phyloP scores from a whole-genome alignment of 2,113 vertebrate genomes.

The Lamprologus tigripictilis region DNA sequence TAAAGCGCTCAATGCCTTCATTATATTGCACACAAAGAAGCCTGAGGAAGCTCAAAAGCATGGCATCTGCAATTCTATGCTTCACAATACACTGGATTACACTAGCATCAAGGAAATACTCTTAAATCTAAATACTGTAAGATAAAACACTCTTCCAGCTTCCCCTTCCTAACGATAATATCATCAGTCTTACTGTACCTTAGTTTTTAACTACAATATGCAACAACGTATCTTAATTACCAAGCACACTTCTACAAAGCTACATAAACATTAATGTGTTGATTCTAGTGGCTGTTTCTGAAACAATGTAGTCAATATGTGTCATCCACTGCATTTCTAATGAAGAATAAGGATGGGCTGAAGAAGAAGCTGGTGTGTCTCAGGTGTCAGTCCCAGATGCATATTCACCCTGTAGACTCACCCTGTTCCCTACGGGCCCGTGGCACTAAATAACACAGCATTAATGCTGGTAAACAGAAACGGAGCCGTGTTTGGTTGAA shows the following conservation, averaged over 20 bases:
- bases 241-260: background rate
- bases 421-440: constrained; percentile 58
- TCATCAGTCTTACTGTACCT: background rate
- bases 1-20: constrained; percentile 67
- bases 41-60: constrained; percentile 6
- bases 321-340: background rate
- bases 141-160: background rate
- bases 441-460: constrained; percentile 56
- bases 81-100: background rate
- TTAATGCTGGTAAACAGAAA: constrained; percentile 47
- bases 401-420: constrained; percentile 76
- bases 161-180: background rate
- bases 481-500: constrained; percentile 11
- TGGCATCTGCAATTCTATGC: background rate
- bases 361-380: constrained; percentile 60
- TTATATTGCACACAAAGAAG: constrained; percentile 60
- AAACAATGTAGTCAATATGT: constrained; percentile 33
- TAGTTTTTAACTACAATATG: background rate
- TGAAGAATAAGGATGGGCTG: background rate
- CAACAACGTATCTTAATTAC: background rate
- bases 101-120: background rate
- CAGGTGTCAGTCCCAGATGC: constrained; percentile 81
- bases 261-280: background rate
- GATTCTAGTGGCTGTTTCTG: background rate
- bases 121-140: background rate